These are phyloP conservation scores for Sphaeridia pumilis DNA, from an alignment of 2,888 invertebrate genomes.

Conservation along the genomic window DNA sequence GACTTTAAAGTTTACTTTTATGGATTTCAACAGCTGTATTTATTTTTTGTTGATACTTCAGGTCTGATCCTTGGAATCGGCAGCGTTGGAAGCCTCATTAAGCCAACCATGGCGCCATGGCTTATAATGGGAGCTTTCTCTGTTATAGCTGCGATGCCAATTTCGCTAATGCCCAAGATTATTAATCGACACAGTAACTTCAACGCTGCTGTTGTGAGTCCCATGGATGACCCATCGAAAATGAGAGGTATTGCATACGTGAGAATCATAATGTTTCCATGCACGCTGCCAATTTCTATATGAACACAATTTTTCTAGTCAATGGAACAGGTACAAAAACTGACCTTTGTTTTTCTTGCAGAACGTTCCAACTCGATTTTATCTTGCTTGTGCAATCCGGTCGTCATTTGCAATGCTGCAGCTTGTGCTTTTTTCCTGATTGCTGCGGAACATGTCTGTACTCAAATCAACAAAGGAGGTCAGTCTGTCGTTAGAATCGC, in stretches of 20 bases:
- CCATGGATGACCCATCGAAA: constrained; percentile 12
- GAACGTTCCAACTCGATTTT: constrained; percentile 5
- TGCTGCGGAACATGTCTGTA: constrained; percentile 1
- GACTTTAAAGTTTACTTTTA: not conserved
- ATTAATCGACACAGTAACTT: not conserved
- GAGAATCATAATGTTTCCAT: too few relatives aligned
- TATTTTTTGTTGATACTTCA: not conserved
- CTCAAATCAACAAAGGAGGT: not conserved
- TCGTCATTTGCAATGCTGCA: constrained; percentile 7
- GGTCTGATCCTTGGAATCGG: not conserved
- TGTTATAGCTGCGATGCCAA: constrained; percentile 1
- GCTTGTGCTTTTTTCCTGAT: constrained; percentile 10
- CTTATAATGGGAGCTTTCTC: not conserved
- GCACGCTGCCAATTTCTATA: too few relatives aligned
- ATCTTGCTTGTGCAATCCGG: not conserved
- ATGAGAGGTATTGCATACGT: constrained; percentile 4
- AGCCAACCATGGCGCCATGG: not conserved
- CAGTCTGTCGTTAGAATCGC: not conserved
- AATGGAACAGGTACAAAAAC: not conserved
- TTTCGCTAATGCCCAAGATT: constrained; percentile 12
- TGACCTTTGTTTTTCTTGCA: not conserved
- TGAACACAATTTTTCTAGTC: not conserved
- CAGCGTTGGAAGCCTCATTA: constrained; percentile 2
- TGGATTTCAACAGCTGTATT: not conserved
- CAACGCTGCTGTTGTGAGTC: constrained; percentile 3